Conservation (phyloP, 2,797 vertebrate genomes). For the Squalus acanthias region DNA sequence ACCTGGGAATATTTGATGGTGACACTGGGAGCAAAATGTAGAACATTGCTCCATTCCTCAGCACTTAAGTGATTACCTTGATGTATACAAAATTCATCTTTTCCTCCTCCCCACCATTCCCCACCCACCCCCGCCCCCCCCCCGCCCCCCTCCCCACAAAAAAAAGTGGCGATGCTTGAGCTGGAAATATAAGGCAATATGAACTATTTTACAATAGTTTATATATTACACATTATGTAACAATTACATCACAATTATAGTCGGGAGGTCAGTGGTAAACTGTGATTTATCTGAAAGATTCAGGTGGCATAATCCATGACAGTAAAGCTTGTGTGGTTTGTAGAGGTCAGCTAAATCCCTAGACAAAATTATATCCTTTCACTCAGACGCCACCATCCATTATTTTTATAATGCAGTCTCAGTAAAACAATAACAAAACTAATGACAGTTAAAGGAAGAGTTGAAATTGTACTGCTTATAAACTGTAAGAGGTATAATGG, state of each 20-base stretch:
- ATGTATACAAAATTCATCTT: not conserved
- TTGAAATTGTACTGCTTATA: constrained; percentile 17
- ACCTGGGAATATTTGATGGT: not conserved
- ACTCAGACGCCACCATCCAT: not conserved
- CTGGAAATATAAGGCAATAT: not conserved
- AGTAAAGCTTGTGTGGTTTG: not conserved
- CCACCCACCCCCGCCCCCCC: not conserved
- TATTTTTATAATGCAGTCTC: not conserved
- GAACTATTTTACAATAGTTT: not conserved
- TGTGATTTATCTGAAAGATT: not conserved
- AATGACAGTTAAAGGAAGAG: not conserved
- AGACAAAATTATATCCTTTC: not conserved
- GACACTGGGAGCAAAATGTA: not conserved
- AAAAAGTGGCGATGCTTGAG: not conserved
- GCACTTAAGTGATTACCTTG: not conserved
- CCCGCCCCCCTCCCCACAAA: no score
- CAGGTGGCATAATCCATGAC: not conserved
- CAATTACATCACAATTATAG: not conserved
- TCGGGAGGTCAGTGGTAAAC: no score
- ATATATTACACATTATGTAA: not conserved
- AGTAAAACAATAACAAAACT: not conserved
- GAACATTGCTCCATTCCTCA: not conserved
- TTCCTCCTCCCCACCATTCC: not conserved
- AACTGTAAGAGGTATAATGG: not conserved
- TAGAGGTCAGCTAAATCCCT: not conserved